Base-by-base conservation (phyloP, 2,888 invertebrate genomes). In the Seladonia tumulorum region DNA sequence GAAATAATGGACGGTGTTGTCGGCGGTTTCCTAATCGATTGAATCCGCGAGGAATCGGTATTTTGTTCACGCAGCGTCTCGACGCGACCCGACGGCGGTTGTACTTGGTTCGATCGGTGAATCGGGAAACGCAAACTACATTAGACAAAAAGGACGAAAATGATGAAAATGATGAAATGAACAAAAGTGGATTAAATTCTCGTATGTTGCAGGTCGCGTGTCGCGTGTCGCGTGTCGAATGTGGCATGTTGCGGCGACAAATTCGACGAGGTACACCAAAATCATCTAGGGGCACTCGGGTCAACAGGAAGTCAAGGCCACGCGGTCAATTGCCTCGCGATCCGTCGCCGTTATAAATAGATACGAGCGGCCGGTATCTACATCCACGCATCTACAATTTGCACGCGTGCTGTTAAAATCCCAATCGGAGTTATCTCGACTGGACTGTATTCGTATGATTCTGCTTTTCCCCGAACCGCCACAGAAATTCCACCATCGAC, bases 221-320 rank as follows among this genome's bases (percentile, higher is more conserved):
- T 22, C 53, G 53, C 49, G 2, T 22, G 49, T 49, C 49, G 53
- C 53, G 57, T n/a, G 57, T 57, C 57, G n/a, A n/a, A 1, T 63
- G 29, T 29, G 29, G 39, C 35, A 10, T 18, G 18, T 74, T 8
- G 39, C 53, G 70, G 60, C 45, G 70, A 79, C 85, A 86, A 86
- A 87, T 85, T 87, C 76, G 72, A 70, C 74, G 76, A 82, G 82
- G 76, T 83, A 81, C 71, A 79, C 87, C 87, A 81, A 90, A 90
- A 91, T 89, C 87, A 88, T 83, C 82, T 87, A 82, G 86, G 84
- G 85, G 83, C 85, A 79, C 78, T 77, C 83, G 87, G 91, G 91
- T 90, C 92, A 93, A 91, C 92, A 90, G 92, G 92, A 94, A 94
- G 94, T 94, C 94, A 94, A 94, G 94, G 94, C 93, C 94, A 94